phyloP scores from a whole-genome alignment of 2,888 invertebrate genomes.

The Hypercompe scribonia region DNA sequence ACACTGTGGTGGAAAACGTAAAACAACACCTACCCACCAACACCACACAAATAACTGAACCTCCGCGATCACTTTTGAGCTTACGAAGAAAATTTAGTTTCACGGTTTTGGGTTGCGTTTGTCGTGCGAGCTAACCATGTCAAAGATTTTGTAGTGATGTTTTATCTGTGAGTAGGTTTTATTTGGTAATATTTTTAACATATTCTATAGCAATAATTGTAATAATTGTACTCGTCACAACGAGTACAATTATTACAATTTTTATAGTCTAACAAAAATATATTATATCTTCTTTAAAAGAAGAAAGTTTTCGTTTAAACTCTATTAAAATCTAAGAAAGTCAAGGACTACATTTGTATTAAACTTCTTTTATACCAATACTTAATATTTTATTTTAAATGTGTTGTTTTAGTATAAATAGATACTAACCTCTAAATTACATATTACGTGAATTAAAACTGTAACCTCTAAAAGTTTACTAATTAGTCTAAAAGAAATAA shows the following conservation, averaged over 20 bases:
- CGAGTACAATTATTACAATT: too few relatives aligned
- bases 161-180: conserved; percentile 35
- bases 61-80: conserved; percentile 37
- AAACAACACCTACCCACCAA: too few relatives aligned
- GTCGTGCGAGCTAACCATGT: conserved; percentile 43
- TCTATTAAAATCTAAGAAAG: too few relatives aligned
- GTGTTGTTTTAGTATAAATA: neutral
- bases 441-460: too few relatives aligned
- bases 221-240: too few relatives aligned
- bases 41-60: conserved; percentile 30
- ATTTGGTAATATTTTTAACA: conserved; percentile 20
- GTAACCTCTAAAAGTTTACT: too few relatives aligned
- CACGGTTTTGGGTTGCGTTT: conserved; percentile 30
- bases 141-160: conserved; percentile 47
- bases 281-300: too few relatives aligned
- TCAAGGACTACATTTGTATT: too few relatives aligned
- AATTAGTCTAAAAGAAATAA: too few relatives aligned
- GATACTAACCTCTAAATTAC: neutral
- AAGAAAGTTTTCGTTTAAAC: too few relatives aligned
- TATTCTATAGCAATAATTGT: neutral
- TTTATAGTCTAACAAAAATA: too few relatives aligned
- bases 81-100: conserved; percentile 59
- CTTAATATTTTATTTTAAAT: neutral
- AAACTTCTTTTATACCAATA: too few relatives aligned
- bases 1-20: conserved; percentile 24